Base-by-base conservation (phyloP, 2,888 invertebrate genomes). In the Aphodius granarius region DNA sequence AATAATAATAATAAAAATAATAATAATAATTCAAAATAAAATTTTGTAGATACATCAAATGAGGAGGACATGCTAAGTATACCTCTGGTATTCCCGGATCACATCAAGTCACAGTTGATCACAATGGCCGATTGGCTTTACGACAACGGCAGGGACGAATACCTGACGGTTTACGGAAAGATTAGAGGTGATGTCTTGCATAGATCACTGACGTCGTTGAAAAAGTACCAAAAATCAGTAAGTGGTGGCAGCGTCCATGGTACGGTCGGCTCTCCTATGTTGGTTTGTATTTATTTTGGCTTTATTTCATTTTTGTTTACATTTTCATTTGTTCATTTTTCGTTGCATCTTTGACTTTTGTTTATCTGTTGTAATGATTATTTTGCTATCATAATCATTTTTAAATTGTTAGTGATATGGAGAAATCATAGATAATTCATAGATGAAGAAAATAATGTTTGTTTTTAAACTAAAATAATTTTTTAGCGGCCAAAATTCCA, bases 41-140 rank as follows among this genome's bases (percentile, higher is more conserved):
- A 0, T 43, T 43, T 43, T 77, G 15, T 77, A 81, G 83, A 82
- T 77, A 81, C 82, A 9, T 81, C 82, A 5, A 83, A 82, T 76
- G 92, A 92, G 81, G 91, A 92, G 81, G 91, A 92, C 82, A 89
- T 89, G 20, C 90, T 91, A 78, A 86, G 88, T 62, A 89, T 91
- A 0, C 89, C 93, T 19, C 91, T 91, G 74, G 93, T 93, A 82
- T 88, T 95, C 72, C 92, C 94, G 0, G 92, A 93, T 81, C 90
- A 90, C 80, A 91, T 92, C 0, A 87, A 93, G 73, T 91, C 91
- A 73, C 93, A 94, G 80, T 88, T 97, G 82, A 91, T 93, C 6
- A 92, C 92, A 74, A 95, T 97, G 76, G 94, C 97, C 0, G 91
- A 91, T 70, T 98, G 98, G 98, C 89, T 98, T 20, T 92, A 95